A percentile compares a stretch with the other conserved stretches of the same genome.
phyloP scores from a whole-genome alignment of 2,888 invertebrate genomes.

The Drosophila phalerata region DNA sequence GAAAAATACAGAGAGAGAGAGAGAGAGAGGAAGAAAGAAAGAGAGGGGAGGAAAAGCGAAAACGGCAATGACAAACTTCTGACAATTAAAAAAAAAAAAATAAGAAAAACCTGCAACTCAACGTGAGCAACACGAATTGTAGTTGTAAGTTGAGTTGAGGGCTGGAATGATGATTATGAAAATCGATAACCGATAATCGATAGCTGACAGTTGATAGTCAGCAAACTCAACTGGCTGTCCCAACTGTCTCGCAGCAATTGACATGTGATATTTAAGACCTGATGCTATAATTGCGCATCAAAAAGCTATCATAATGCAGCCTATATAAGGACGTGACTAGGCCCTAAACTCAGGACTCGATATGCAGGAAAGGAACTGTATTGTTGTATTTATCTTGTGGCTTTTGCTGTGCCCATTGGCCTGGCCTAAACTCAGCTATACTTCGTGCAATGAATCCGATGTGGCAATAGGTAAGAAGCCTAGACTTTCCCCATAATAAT shows the following conservation, averaged over 20 bases:
- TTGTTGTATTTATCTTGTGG: neutral
- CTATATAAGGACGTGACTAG: constrained; percentile 52
- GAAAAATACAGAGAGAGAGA: neutral
- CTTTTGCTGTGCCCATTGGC: constrained; percentile 4
- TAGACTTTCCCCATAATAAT: too few species aligned
- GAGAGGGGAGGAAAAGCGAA: constrained; percentile 38
- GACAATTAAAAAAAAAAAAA: constrained; percentile 59
- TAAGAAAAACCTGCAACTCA: constrained; percentile 1
- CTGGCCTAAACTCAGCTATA: constrained; percentile 30
- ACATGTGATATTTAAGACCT: constrained; percentile 77
- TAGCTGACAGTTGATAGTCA: constrained; percentile 12
- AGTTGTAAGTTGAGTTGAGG: constrained; percentile 6
- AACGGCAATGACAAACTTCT: constrained; percentile 66
- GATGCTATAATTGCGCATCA: constrained; percentile 79
- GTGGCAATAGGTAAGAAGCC: constrained; percentile 72
- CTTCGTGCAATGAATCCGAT: constrained; percentile 71
- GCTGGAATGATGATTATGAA: constrained; percentile 39
- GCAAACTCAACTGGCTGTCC: constrained; percentile 15
- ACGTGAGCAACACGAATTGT: constrained; percentile 2
- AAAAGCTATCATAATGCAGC: constrained; percentile 48
- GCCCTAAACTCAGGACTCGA: neutral
- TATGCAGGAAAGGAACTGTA: constrained; percentile 27
- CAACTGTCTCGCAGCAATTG: constrained; percentile 46
- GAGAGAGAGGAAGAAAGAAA: constrained; percentile 1
- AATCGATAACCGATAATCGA: constrained; percentile 49